phyloP scores from a whole-genome alignment of 2,113 vertebrate species.

The Synodontis membranacea region DNA sequence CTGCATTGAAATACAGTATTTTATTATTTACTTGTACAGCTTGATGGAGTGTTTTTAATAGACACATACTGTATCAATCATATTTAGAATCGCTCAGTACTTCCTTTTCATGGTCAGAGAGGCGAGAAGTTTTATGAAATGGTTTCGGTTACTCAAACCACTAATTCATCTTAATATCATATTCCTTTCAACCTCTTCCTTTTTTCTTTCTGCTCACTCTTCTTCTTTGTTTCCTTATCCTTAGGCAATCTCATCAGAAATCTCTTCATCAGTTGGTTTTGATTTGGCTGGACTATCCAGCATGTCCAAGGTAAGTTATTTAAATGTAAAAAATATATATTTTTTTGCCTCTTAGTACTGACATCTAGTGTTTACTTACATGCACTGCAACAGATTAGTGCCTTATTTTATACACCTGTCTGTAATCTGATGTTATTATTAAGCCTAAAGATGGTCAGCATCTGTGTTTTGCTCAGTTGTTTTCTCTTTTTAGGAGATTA shows the following conservation, averaged over 20 bases:
- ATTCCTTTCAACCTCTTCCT: constrained; percentile 44
- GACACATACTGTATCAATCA: too few species aligned
- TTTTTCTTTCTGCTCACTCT: constrained; percentile 11
- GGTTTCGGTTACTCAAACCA: background rate
- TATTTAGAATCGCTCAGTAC: background rate
- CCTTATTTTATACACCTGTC: background rate
- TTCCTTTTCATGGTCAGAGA: constrained; percentile 17
- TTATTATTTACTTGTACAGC: background rate
- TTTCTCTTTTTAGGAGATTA: constrained; percentile 78
- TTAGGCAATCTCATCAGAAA: constrained; percentile 33
- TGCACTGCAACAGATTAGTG: background rate
- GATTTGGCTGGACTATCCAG: constrained; percentile 25
- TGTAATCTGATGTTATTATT: background rate
- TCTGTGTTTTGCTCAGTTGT: background rate
- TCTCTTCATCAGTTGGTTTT: constrained; percentile 3
- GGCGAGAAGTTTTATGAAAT: constrained; percentile 8
- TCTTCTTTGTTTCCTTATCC: background rate
- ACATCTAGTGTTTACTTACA: constrained; percentile 5
- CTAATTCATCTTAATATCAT: background rate
- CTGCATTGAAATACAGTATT: background rate
- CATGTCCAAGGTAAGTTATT: constrained; percentile 36
- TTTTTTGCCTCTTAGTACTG: background rate
- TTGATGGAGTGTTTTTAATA: background rate
- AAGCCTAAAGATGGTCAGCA: background rate
- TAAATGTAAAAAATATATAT: too few species aligned